Conservation (phyloP, 1,140 invertebrate genomes). For the Conus betulinus region DNA sequence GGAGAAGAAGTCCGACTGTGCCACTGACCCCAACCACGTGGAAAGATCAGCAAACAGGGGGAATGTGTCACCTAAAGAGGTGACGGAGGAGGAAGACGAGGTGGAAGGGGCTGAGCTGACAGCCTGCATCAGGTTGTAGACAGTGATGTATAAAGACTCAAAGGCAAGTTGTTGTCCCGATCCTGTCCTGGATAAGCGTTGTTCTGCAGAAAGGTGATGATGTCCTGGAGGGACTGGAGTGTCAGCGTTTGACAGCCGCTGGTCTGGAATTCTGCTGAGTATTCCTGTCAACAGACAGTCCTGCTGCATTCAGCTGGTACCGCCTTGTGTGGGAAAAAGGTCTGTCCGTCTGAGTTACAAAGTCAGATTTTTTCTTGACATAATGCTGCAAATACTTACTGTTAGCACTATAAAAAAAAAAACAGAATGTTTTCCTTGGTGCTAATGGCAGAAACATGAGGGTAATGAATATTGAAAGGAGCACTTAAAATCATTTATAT, state of each 20-base stretch:
- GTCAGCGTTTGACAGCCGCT: slow-evolving; percentile 47
- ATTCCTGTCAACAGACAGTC: slow-evolving; percentile 49
- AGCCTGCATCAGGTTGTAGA: slow-evolving; percentile 54
- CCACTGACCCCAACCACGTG: neutral
- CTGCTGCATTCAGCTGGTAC: too few relatives aligned
- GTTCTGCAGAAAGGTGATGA: slow-evolving; percentile 46
- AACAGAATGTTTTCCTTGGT: too few relatives aligned
- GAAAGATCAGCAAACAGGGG: neutral
- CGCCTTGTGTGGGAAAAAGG: too few relatives aligned
- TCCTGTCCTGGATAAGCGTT: slow-evolving; percentile 46
- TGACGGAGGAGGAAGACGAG: slow-evolving; percentile 19
- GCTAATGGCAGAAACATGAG: too few relatives aligned
- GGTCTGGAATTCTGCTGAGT: slow-evolving; percentile 55
- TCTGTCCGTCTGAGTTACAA: too few relatives aligned
- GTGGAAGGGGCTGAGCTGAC: slow-evolving; percentile 41
- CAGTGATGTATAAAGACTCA: slow-evolving; percentile 43
- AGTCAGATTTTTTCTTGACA: too few relatives aligned
- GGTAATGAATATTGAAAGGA: too few relatives aligned
- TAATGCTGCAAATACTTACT: too few relatives aligned
- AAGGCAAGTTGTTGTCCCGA: slow-evolving; percentile 50
- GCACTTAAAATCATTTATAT: too few relatives aligned
- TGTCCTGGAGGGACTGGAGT: slow-evolving; percentile 39
- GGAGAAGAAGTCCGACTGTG: slow-evolving; percentile 19
- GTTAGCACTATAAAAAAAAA: too few relatives aligned
- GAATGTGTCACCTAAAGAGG: slow-evolving; percentile 15